phyloP scores from a whole-genome alignment of 2,797 vertebrate species.

The Cetoscarus ocellatus region DNA sequence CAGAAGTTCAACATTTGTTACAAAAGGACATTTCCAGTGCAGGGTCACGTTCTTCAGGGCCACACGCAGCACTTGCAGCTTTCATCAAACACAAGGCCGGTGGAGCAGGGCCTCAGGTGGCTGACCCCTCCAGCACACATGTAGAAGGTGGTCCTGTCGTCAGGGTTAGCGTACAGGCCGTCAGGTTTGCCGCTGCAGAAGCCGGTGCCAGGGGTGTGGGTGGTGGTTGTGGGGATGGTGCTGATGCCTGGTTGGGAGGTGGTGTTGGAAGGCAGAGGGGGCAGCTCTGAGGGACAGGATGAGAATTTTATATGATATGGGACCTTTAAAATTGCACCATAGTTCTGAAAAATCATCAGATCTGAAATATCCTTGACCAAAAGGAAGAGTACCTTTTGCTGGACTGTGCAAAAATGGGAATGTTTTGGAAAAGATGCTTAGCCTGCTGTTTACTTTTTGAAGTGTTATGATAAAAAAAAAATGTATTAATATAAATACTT shows the following conservation, averaged over 20 bases:
- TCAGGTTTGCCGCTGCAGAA: constrained; percentile 71
- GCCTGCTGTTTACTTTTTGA: too few species aligned
- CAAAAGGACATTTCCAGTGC: constrained; percentile 1
- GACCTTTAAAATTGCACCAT: too few species aligned
- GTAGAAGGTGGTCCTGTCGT: constrained; percentile 52
- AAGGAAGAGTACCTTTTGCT: too few species aligned
- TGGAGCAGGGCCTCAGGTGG: neutral
- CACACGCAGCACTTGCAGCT: constrained; percentile 61
- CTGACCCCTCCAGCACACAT: constrained; percentile 54
- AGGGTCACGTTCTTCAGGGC: too few species aligned
- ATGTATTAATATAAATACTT: too few species aligned
- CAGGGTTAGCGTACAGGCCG: constrained; percentile 59
- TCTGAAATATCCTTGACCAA: too few species aligned
- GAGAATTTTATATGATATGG: too few species aligned
- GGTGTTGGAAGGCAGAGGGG: constrained; percentile 43
- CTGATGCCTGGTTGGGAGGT: constrained; percentile 30
- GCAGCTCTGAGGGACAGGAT: constrained; percentile 31
- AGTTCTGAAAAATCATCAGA: too few species aligned
- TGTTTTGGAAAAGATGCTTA: too few species aligned
- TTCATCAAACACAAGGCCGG: constrained; percentile 46
- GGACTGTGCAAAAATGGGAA: too few species aligned
- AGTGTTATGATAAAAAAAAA: too few species aligned
- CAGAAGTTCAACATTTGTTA: constrained; percentile 26
- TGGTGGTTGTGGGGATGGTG: constrained; percentile 33
- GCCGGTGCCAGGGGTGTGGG: constrained; percentile 52